A percentile compares a stretch with the other conserved stretches of the same genome.
Conservation (phyloP, 2,113 vertebrate genomes). For the Corythoichthys intestinalis region DNA sequence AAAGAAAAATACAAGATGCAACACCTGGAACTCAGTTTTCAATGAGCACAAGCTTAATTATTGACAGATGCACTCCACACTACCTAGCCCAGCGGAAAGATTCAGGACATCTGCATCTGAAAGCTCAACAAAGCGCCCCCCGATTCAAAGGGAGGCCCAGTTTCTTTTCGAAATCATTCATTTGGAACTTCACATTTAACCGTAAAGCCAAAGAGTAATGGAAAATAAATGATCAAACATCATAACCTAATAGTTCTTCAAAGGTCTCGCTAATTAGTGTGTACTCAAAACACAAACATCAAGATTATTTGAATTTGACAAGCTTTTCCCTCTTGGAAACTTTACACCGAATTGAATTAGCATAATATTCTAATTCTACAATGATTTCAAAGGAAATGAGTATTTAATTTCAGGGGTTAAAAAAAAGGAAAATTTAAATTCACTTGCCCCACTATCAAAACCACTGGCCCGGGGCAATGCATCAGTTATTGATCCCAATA, state of each 20-base stretch:
- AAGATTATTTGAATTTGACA: background rate
- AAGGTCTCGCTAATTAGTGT: constrained; percentile 29
- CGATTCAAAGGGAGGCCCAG: constrained; percentile 23
- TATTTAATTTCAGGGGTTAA: background rate
- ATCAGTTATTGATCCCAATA: no score
- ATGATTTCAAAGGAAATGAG: background rate
- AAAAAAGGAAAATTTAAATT: no score
- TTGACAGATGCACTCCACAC: constrained; percentile 26
- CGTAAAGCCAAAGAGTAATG: constrained; percentile 12
- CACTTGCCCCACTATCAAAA: no score
- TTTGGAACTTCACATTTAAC: constrained; percentile 14
- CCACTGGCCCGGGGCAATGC: no score
- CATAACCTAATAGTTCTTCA: constrained; percentile 6
- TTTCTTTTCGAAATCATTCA: constrained; percentile 18
- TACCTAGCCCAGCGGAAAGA: constrained; percentile 10
- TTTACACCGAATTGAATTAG: background rate
- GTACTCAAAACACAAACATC: constrained; percentile 6
- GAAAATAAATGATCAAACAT: constrained; percentile 24
- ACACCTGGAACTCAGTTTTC: constrained; percentile 23
- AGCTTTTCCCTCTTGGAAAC: no score
- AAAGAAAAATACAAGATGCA: background rate
- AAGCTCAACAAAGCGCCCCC: constrained; percentile 20
- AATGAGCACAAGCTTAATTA: constrained; percentile 25
- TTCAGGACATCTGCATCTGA: constrained; percentile 19
- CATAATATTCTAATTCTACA: background rate